Base-by-base conservation (phyloP, 2,888 invertebrate genomes). In the Zygaena filipendulae region DNA sequence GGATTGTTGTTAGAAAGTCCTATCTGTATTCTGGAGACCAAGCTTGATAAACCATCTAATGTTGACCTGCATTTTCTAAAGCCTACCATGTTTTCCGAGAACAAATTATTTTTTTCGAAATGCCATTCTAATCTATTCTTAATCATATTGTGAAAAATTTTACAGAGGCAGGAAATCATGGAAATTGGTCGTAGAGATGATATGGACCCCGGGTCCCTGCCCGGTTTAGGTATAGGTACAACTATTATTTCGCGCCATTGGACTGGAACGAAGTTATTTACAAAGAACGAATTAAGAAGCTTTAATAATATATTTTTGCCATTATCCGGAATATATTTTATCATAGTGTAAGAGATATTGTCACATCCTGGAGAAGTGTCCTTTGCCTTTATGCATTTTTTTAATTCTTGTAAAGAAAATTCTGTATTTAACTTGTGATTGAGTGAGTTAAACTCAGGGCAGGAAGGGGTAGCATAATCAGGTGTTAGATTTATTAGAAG, bases 91-190 rank as follows among this genome's bases (percentile, higher is more conserved):
- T 27, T 19, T 4, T 32, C 29, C 1, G 36, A 25, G 21, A 39
- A 36, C 5, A 23, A n/a, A 7, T 2, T 13, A 8, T 33, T 10
- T 18, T 30, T 33, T 25, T 42, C 39, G n/a, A 38, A 29, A 18
- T 25, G 33, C 39, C 42, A 45, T 21, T 41, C 40, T 24, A 41
- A 29, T n/a, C 35, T 27, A 21, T 35, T 39, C 11, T 28, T 30
- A 4, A 41, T 5, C 14, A 42, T 40, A 1, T 27, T 13, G 11
- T 44, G 40, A 25, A 45, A 39, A 20, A 35, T 35, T 25, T 41
- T 41, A 8, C 39, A 42, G 4, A 38, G n/a, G 22, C 43, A 44
- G 8, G 40, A 36, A 8, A 36, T 30, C 3, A 32, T 11, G 5
- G 30, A 27, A 25, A 36, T 38, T 2, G 38, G 33, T 13, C 35